These are phyloP conservation scores for Enteromius anoplus DNA, from an alignment of 2,797 vertebrate species.

Conservation along the genomic window DNA sequence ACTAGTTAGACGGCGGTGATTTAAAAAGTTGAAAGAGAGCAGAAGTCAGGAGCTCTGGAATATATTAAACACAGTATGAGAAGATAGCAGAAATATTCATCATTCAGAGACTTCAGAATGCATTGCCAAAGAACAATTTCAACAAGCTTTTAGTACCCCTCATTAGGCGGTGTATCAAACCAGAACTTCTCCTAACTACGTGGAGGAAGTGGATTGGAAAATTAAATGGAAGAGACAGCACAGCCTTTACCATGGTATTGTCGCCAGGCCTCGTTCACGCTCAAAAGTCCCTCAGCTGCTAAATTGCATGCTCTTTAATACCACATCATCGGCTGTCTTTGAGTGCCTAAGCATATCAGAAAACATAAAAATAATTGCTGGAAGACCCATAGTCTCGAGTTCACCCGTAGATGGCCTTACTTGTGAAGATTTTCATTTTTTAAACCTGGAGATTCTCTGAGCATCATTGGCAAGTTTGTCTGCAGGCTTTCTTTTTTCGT, in stretches of 20 bases:
- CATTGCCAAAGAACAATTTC: constrained; percentile 85
- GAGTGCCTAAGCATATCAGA: constrained; percentile 76
- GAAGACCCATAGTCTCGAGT: constrained; percentile 69
- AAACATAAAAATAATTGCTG: constrained; percentile 79
- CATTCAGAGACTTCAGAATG: constrained; percentile 77
- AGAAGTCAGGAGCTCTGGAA: constrained; percentile 70
- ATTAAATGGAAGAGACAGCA: constrained; percentile 84
- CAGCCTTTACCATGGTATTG: constrained; percentile 76
- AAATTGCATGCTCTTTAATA: constrained; percentile 83
- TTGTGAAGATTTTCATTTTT: constrained; percentile 38
- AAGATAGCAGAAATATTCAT: constrained; percentile 74
- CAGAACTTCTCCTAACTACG: constrained; percentile 86
- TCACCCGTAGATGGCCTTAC: constrained; percentile 42
- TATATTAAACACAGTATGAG: constrained; percentile 73
- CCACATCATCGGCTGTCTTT: constrained; percentile 81
- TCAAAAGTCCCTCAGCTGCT: constrained; percentile 80
- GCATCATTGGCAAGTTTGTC: not conserved
- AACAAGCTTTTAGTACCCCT: constrained; percentile 86
- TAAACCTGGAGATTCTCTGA: not conserved
- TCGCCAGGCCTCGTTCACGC: constrained; percentile 74
- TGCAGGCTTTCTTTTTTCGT: constrained; percentile 26
- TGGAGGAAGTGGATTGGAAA: constrained; percentile 86
- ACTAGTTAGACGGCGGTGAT: constrained; percentile 62
- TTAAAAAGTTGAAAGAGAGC: constrained; percentile 66
- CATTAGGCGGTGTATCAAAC: constrained; percentile 88